Base-by-base conservation (phyloP, 1,140 invertebrate species). In the Gryllus bimaculatus region DNA sequence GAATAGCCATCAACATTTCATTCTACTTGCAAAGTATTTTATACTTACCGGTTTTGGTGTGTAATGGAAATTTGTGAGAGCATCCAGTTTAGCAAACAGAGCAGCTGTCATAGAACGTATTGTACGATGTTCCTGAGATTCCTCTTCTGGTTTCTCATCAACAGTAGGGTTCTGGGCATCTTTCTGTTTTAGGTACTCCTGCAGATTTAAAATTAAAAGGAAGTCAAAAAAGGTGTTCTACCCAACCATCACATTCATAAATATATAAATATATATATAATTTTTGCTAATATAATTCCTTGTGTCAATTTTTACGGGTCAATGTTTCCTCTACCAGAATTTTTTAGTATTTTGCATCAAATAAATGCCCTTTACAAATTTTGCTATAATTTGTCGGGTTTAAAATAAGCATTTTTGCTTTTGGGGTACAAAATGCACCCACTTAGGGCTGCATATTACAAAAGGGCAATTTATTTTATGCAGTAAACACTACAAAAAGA, bases 31-130 rank as follows among this genome's bases (percentile, higher is more conserved):
- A 66, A 66, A 66, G 7, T 7, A 18, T 13, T 10, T 66, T 66
- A 76, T 79, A 85, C 85, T 87, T 86, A 93, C 91, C 79, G 89
- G 88, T 88, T 93, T 96, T 0, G 98, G 97, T 76, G 96, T 98
- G 83, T 95, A 99, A 86, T 98, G 94, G 86, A 94, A 98, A 86
- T 99, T 97, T 0, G 92, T 93, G 7, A 99, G 88, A 0, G 96
- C 94, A 88, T 99, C 96, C 15, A 99, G 87, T 87, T 98, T 94
- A 8, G 88, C 84, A 84, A 99, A 97, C 5, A 99, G 85, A 0
- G 87, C 87, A n/a, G 88, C 86, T 92, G 98, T 94, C 78, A 90
- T 86, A 78, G 90, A 87, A 81, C 90, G 89, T 75, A 99, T 94
- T 86, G 93, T 92, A 78, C 89, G 91, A 82, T 95, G 92, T 83